Conservation (phyloP, 2,888 invertebrate species). For the Unio pictorum region DNA sequence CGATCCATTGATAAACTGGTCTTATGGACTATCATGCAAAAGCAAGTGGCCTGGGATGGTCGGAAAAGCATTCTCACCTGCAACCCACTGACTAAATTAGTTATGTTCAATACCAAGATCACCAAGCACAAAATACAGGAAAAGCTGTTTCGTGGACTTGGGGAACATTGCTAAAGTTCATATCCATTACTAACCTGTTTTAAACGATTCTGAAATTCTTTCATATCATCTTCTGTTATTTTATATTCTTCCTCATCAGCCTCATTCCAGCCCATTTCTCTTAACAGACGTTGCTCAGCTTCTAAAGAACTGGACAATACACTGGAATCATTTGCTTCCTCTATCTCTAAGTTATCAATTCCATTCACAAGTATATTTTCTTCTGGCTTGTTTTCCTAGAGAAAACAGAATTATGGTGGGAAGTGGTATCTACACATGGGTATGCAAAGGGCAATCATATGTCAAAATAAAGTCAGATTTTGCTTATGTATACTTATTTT, state of each 20-base stretch:
- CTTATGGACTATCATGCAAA: too few species aligned
- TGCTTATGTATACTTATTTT: too few species aligned
- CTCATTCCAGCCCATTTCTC: conserved; percentile 72
- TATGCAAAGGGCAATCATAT: too few species aligned
- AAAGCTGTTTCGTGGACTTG: too few species aligned
- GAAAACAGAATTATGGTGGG: background rate
- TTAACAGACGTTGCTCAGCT: conserved; percentile 69
- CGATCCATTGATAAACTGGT: too few species aligned
- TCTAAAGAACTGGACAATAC: conserved; percentile 69
- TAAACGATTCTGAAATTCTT: conserved; percentile 65
- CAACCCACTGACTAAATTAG: too few species aligned
- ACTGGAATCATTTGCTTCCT: conserved; percentile 29
- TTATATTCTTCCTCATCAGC: conserved; percentile 70
- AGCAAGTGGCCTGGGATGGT: too few species aligned
- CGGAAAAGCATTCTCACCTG: too few species aligned
- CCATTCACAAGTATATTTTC: conserved; percentile 56
- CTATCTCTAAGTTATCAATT: conserved; percentile 45
- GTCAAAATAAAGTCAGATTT: background rate
- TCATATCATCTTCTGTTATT: conserved; percentile 71
- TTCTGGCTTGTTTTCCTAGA: conserved; percentile 13
- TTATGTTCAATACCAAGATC: too few species aligned
- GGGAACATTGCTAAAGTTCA: too few species aligned
- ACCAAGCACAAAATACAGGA: too few species aligned
- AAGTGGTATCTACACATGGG: too few species aligned
- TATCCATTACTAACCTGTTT: conserved; percentile 42